Conservation (phyloP, 2,888 invertebrate species). For the Nomada ferruginata region DNA sequence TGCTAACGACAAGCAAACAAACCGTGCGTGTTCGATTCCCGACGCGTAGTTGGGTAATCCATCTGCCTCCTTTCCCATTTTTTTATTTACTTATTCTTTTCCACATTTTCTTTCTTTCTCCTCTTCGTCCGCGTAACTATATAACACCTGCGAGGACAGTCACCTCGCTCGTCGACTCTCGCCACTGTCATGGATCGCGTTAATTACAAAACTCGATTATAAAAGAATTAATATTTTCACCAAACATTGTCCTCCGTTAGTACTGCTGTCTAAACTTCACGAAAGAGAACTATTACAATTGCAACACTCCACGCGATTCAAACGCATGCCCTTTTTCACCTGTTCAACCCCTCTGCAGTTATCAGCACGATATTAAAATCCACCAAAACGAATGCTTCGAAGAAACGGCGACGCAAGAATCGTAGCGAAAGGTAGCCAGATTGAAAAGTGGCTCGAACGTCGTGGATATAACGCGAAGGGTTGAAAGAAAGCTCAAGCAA, state of each 20-base stretch:
- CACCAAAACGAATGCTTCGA: no score
- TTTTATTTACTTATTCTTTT: not conserved
- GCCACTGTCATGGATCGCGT: no score
- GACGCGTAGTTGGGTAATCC: conserved; percentile 42
- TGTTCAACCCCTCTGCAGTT: no score
- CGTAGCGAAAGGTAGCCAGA: not conserved
- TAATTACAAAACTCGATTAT: no score
- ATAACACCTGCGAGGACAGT: conserved; percentile 35
- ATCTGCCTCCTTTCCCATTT: conserved; percentile 14
- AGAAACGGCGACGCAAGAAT: not conserved
- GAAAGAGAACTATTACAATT: no score
- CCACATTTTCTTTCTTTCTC: not conserved
- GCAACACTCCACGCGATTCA: no score
- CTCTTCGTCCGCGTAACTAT: conserved; percentile 9
- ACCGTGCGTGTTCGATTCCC: conserved; percentile 54
- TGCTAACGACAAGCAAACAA: conserved; percentile 61
- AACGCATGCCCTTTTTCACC: no score
- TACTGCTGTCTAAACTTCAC: no score
- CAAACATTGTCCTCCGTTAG: no score
- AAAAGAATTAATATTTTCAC: no score
- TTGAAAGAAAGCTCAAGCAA: not conserved
- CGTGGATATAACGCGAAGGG: not conserved
- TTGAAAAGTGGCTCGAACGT: no score
- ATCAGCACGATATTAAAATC: no score
- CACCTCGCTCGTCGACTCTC: not conserved